Conservation (phyloP, 2,888 invertebrate genomes). For the Clistopyga incitator region DNA sequence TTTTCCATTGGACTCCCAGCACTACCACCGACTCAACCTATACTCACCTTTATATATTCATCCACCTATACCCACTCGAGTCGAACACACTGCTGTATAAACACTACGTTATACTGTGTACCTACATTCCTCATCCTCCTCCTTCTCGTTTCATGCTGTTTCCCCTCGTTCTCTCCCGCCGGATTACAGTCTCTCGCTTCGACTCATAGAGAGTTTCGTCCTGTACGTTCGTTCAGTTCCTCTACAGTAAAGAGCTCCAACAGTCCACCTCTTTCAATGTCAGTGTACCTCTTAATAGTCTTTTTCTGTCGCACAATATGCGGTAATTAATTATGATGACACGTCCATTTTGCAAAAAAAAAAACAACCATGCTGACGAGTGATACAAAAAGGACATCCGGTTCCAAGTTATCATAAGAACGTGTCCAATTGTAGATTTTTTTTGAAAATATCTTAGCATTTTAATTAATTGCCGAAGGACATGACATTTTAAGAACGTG, state of each 20-base stretch:
- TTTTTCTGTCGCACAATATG: too few species aligned
- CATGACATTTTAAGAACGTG: too few species aligned
- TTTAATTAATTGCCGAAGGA: too few species aligned
- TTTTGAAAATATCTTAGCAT: too few species aligned
- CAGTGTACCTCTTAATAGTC: too few species aligned
- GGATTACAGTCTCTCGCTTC: slow-evolving; percentile 16
- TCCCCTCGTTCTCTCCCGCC: slow-evolving; percentile 10
- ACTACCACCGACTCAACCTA: neutral
- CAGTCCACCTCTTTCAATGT: too few species aligned
- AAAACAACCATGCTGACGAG: too few species aligned
- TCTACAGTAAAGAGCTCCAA: neutral
- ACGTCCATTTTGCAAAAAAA: too few species aligned
- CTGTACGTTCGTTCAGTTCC: neutral
- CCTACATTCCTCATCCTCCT: slow-evolving; percentile 1
- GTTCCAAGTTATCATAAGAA: too few species aligned
- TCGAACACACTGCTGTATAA: slow-evolving; percentile 24
- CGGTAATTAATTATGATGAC: too few species aligned
- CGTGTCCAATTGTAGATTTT: too few species aligned
- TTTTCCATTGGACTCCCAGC: slow-evolving; percentile 68
- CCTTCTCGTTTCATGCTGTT: neutral
- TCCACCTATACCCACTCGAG: slow-evolving; percentile 3
- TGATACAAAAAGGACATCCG: too few species aligned
- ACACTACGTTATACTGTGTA: slow-evolving; percentile 6
- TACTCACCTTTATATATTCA: slow-evolving; percentile 33
- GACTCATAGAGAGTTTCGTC: slow-evolving; percentile 8